Base-by-base conservation (phyloP, 2,797 vertebrate species). In the Oryzias sinensis region DNA sequence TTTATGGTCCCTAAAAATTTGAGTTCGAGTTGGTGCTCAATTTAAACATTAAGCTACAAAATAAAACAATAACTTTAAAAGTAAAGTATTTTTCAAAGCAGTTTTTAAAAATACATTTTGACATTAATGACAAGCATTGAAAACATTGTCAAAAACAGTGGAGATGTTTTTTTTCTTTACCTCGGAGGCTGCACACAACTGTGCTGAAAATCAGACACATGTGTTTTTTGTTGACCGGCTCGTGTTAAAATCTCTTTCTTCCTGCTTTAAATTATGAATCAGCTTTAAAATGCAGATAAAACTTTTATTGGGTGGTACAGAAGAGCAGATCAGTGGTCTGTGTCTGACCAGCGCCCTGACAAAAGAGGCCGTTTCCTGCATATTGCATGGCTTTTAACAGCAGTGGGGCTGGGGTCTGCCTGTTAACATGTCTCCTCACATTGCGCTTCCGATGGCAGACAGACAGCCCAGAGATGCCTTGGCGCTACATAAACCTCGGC, bases 381-480 rank as follows among this genome's bases (percentile, higher is more conserved):
- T 91, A 91, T 90, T 90, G 89, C 86, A 90, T 89, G 87, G 82
- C 88, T 89, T 84, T 88, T 89, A 91, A 90, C 88, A 88, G 89
- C 82, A 27, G 82, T 74, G 82, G 82, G 85, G 82, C 74, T 62
- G 72, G 75, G 84, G 80, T 75, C 80, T 74, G 82, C 82, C 88
- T 65, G 87, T 90, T 89, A 91, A 92, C 87, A 76, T 85, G 90
- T 92, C 91, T 92, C 87, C 83, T 91, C 87, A 68, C 77, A 90
- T 90, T 83, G 83, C 63, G 37, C 65, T 80, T 84, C 74, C 68
- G 52, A 76, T 27, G 78, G 83, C 80, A 90, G 87, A 90, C 79
- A 76, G 84, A 84, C 87, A 82, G 86, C 72, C 68, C 76, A 72
- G 73, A 83, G 82, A 87, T 84, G 81, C 77, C 74, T 82, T 72